Evolutionary conservation across 2,888 invertebrate species (phyloP), one percentile per base, ranked within the genome.

Genomic region (Gastracanthus pulcherrimus): DNA sequence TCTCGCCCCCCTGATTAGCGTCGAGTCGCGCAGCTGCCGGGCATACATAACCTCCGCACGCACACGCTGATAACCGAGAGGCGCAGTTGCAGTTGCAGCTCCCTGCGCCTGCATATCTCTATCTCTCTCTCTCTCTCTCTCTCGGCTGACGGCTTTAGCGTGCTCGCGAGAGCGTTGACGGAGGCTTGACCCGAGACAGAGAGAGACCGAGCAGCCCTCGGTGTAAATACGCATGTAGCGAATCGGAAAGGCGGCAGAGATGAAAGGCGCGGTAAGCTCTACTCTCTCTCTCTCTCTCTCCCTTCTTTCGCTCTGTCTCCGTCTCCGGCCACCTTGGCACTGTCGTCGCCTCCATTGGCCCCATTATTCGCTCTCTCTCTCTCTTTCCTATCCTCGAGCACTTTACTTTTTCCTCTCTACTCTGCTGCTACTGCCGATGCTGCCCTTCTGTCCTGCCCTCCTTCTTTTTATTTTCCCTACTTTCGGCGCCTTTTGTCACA

Each of bases 221-320:
- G 84, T 78, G 85, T 85, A 86, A 86, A 86, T 85, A 85, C 84
- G 84, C 85, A 86, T 84, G 85, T 85, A 86, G 86, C 82, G 86
- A 84, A 86, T 86, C 84, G 82, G 84, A 86, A 84, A 80, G 84
- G 83, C 86, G 86, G 86, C 83, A 74, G 81, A 85, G 86, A 86
- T 86, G 83, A 86, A 86, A 86, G 85, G 82, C 77, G 66, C 72
- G 13, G 11, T 67, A 41, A 67, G 67, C 55, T 71, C 76, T 55
- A 51, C 81, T 78, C 67, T 41, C 55, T 60, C 76, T 23, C 62
- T 66, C 58, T 41, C 26, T 76, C 45, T 31, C 55, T 36, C 38
- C 19, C n/a, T 29, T 76, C 51, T 51, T 29, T 55, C n/a, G 34
- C 45, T 62, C 41, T 72, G 41, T 62, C 41, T n/a, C n/a, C n/a